phyloP scores from a whole-genome alignment of 2,113 vertebrate genomes.

The Vulpes lagopus region DNA sequence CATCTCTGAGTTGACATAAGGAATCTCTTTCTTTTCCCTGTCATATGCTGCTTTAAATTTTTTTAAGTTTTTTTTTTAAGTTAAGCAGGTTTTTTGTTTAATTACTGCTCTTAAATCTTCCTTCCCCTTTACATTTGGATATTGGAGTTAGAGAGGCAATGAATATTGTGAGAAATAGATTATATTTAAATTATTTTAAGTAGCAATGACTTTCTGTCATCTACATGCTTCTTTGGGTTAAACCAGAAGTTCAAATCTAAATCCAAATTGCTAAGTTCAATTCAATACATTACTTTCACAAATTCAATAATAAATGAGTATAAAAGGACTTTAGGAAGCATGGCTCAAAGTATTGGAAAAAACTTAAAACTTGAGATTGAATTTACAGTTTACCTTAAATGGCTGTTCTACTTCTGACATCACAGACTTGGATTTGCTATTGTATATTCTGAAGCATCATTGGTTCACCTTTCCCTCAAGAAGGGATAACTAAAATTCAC shows the following conservation, averaged over 20 bases:
- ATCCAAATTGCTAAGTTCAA: neutral
- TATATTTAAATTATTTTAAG: conserved; percentile 39
- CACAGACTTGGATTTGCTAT: neutral
- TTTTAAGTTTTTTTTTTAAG: neutral
- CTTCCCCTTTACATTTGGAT: neutral
- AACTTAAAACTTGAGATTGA: neutral
- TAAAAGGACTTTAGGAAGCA: neutral
- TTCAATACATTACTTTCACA: neutral
- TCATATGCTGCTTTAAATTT: neutral
- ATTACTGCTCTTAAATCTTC: neutral
- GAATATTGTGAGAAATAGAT: conserved; percentile 32
- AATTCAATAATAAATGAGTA: conserved; percentile 31
- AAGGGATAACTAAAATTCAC: neutral
- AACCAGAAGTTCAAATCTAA: neutral
- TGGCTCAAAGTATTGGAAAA: neutral
- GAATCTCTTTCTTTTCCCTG: neutral
- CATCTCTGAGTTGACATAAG: neutral
- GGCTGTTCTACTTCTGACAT: neutral
- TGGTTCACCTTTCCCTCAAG: neutral
- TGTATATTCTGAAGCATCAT: neutral
- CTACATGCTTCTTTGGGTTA: neutral
- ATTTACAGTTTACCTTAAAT: conserved; percentile 32
- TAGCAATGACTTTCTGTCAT: neutral
- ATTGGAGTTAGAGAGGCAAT: neutral
- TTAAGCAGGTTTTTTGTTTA: neutral